These are phyloP conservation scores for Molanna angustata DNA, from an alignment of 2,888 invertebrate species.

Conservation along the genomic window DNA sequence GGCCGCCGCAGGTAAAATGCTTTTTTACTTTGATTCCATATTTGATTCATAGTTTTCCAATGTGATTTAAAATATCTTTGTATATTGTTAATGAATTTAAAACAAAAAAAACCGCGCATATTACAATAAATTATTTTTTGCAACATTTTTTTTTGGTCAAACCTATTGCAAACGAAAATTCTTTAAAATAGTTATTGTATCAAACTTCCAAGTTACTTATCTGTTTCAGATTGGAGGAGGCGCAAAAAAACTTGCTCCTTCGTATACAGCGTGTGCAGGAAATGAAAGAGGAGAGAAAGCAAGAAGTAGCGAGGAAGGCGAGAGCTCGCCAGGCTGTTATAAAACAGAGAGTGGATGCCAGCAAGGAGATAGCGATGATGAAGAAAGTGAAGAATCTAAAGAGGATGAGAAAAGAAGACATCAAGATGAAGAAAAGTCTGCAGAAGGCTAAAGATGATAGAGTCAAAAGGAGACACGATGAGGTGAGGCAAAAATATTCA, in stretches of 20 bases:
- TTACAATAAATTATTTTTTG: too few species aligned
- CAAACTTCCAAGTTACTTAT: not conserved
- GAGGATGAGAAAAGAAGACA: slow-evolving; percentile 39
- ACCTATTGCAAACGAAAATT: not conserved
- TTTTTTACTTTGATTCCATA: too few species aligned
- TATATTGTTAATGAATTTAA: too few species aligned
- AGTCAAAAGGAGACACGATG: slow-evolving; percentile 38
- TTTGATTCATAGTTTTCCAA: too few species aligned
- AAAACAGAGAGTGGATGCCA: slow-evolving; percentile 17
- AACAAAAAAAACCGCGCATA: too few species aligned
- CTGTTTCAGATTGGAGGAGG: slow-evolving; percentile 11
- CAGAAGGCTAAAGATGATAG: slow-evolving; percentile 41
- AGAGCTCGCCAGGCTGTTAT: slow-evolving; percentile 3
- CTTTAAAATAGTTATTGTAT: not conserved
- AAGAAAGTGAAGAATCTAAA: slow-evolving; percentile 18
- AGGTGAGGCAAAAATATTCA: too few species aligned
- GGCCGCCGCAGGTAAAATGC: too few species aligned
- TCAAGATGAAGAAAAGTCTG: slow-evolving; percentile 47
- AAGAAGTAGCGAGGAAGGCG: slow-evolving; percentile 12
- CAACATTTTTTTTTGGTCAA: too few species aligned
- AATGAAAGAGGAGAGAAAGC: slow-evolving; percentile 16
- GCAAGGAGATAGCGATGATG: slow-evolving; percentile 22
- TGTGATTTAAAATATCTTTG: too few species aligned
- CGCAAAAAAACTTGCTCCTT: slow-evolving; percentile 12
- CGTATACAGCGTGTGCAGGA: slow-evolving; percentile 11